Base-by-base conservation (phyloP, 2,113 vertebrate species). In the Bufo gargarizans region DNA sequence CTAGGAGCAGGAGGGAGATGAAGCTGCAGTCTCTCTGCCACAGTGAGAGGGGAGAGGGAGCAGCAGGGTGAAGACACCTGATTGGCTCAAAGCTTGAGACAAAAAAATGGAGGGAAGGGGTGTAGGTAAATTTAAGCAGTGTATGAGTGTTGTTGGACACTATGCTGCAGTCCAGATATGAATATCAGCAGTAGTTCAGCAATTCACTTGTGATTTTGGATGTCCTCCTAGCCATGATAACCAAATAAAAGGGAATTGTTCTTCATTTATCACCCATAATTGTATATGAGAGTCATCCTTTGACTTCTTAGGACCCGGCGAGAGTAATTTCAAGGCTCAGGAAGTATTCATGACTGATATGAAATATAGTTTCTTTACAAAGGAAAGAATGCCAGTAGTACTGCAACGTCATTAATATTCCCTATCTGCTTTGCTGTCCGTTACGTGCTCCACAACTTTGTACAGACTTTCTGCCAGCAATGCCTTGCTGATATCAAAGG, bases 401-500 rank as follows among this genome's bases (percentile, higher is more conserved):
- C n/a, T n/a, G 49, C 76, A 20, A 9, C 6, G 47, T 77, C 50
- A 56, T 4, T 33, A 11, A 76, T 33, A 33, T 79, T 77, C n/a
- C 74, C 74, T 77, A 77, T 77, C 47, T 79, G 22, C 22, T 58
- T 13, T 43, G 53, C 33, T 33, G 33, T 33, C 33, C 33, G 33
- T 33, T 33, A 33, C 33, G 33, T 33, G 33, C 33, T 33, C 19
- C 12, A 33, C 56, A 14, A 7, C 78, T 8, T 22, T 55, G 53
- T 33, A 47, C 58, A 81, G 58, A 61, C 16, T 80, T 13, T 16
- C 14, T 82, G 79, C 79, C 43, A 61, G 43, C 56, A 47, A n/a
- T 22, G 50, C 20, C n/a, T 63, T 19, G 59, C 19, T 49, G 80
- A 63, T 50, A 82, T 65, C 80, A 82, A 65, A 81, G 79, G 79